Base-by-base conservation (phyloP, 1,140 invertebrate genomes). In the Bombus pascuorum region DNA sequence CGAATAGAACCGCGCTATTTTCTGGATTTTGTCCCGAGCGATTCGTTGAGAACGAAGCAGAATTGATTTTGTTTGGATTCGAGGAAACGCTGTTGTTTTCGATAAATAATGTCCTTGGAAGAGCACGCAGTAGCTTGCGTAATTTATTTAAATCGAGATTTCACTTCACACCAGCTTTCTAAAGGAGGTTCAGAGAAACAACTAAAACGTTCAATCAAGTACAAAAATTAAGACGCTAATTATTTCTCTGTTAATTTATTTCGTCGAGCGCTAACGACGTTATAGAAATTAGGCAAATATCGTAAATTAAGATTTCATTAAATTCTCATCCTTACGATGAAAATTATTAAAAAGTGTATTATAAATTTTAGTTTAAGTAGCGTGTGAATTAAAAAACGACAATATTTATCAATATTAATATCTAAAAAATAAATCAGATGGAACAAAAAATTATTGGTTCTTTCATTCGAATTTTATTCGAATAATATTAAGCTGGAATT, bases 81-180 rank as follows among this genome's bases (percentile, higher is more conserved):
- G n/a, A 5, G 34, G 39, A 84, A 84, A 37, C 32, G 8, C n/a
- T 28, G 66, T 76, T 84, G 37, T 79, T 59, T 71, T 71, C 37
- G 65, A 47, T 59, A 70, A 59, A 34, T 42, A 65, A 83, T 59
- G 57, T 9, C 72, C 2, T 15, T 12, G 53, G 9, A 28, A 18
- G 3, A 12, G 44, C 13, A 37, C 13, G 37, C 18, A 28, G 37
- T 70, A 65, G n/a, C 47, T 84, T 59, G 71, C 28, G 65, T 59
- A 62, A 79, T 79, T 84, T 59, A 84, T 59, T 79, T 70, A 71
- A 79, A 79, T 79, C 34, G 42, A 39, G 18, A 34, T 74, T 82
- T 47, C 44, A 32, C 28, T 68, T 78, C 13, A 59, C 13, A 37
- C n/a, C 22, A 12, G 25, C n/a, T 75, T 75, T 62, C 39, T 62